Evolutionary conservation across 2,113 vertebrate species (phyloP).

Genomic region (Oreocharis arfaki): DNA sequence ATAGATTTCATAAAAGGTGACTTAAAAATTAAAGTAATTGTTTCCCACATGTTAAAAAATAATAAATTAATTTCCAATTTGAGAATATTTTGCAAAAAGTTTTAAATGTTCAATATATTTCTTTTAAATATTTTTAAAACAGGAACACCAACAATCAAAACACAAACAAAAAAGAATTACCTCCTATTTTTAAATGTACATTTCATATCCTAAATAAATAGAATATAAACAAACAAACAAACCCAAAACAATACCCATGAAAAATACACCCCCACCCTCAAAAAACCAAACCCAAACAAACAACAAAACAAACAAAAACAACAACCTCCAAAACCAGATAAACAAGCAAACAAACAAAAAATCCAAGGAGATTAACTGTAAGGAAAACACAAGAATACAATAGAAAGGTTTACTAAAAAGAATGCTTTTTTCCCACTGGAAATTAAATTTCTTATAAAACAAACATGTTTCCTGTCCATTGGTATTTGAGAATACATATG

Average conservation of each 20-base stretch:
- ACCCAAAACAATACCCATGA: neutral
- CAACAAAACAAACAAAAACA: neutral
- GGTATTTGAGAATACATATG: neutral
- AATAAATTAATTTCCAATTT: neutral
- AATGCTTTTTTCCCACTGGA: rapidly evolving
- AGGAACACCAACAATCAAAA: neutral
- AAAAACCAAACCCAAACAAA: neutral
- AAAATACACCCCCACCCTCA: neutral
- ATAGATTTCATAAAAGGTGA: rapidly evolving
- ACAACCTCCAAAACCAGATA: neutral
- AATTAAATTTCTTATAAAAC: neutral
- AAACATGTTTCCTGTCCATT: neutral
- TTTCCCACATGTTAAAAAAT: neutral
- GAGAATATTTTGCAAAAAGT: neutral
- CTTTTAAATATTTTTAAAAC: neutral
- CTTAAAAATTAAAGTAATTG: neutral
- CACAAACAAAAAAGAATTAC: rapidly evolving
- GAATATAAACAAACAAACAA: neutral
- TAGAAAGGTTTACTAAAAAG: rapidly evolving
- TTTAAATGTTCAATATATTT: neutral
- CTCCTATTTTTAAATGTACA: neutral
- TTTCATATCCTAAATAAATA: neutral
- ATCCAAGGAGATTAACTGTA: rapidly evolving
- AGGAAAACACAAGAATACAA: neutral
- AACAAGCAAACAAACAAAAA: neutral